These are phyloP conservation scores for Bedellia somnulentella DNA, from an alignment of 2,888 invertebrate species.

Conservation along the genomic window DNA sequence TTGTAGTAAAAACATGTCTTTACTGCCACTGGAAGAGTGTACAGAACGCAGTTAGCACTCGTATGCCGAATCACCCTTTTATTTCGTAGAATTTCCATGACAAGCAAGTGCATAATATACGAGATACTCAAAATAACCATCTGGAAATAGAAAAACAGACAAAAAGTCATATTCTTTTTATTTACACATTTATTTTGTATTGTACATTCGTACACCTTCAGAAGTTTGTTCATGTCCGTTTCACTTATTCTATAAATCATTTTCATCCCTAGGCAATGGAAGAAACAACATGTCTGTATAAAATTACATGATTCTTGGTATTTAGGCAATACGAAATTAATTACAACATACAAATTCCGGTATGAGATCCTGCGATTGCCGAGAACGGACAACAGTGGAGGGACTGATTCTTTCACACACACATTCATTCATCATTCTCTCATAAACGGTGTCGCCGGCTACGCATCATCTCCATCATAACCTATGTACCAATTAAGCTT, in stretches of 20 bases:
- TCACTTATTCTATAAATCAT: constrained; percentile 39
- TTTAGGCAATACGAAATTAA: constrained; percentile 36
- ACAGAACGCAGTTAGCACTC: too few relatives aligned
- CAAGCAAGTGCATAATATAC: too few relatives aligned
- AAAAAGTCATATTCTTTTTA: constrained; percentile 47
- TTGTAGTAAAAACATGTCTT: too few relatives aligned
- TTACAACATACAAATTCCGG: constrained; percentile 47
- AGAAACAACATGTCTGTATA: constrained; percentile 45
- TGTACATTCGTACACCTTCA: constrained; percentile 52
- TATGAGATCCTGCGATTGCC: constrained; percentile 37
- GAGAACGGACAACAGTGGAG: constrained; percentile 14
- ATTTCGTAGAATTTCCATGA: too few relatives aligned
- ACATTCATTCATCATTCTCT: constrained; percentile 15
- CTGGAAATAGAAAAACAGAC: constrained; percentile 34
- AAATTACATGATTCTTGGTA: constrained; percentile 55
- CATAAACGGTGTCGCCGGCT: constrained; percentile 11
- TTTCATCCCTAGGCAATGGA: constrained; percentile 49
- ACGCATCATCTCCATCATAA: background rate
- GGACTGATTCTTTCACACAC: constrained; percentile 15
- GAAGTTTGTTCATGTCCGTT: constrained; percentile 55
- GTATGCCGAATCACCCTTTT: too few relatives aligned
- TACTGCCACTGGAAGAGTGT: too few relatives aligned
- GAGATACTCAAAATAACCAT: background rate
- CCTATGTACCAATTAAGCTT: constrained; percentile 1
- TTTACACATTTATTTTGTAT: constrained; percentile 52